These are phyloP conservation scores for Platysternon megacephalum DNA, from an alignment of 2,113 vertebrate species.

Conservation along the genomic window DNA sequence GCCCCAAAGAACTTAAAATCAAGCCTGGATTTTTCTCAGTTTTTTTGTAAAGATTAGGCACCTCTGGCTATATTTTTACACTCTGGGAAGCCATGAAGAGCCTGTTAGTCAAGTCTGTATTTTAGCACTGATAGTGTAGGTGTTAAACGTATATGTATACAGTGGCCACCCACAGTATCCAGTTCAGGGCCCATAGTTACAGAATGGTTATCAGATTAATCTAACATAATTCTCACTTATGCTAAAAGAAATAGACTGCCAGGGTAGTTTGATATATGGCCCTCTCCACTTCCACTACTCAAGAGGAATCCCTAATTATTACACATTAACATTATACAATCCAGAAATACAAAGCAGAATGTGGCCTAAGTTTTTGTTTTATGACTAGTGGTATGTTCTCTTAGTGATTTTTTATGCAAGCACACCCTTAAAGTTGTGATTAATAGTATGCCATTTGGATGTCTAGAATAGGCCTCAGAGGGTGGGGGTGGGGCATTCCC, in stretches of 20 bases:
- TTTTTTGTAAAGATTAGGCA: background rate
- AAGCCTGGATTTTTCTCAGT: background rate
- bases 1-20: background rate
- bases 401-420: background rate
- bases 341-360: background rate
- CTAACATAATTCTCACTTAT: constrained; percentile 1
- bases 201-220: constrained; percentile 10
- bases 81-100: constrained; percentile 1
- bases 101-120: background rate
- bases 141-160: background rate
- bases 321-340: background rate
- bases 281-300: background rate
- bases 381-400: rapidly evolving
- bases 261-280: background rate
- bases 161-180: background rate
- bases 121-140: background rate
- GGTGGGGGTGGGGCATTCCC: background rate
- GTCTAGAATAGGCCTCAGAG: background rate
- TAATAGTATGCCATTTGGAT: background rate
- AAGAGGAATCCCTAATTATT: background rate
- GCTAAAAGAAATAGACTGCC: background rate
- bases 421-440: background rate
- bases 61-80: background rate
- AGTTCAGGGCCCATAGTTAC: background rate
- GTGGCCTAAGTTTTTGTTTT: constrained; percentile 27